Conservation (phyloP, 2,888 invertebrate genomes). For the Macrophya alboannulata region DNA sequence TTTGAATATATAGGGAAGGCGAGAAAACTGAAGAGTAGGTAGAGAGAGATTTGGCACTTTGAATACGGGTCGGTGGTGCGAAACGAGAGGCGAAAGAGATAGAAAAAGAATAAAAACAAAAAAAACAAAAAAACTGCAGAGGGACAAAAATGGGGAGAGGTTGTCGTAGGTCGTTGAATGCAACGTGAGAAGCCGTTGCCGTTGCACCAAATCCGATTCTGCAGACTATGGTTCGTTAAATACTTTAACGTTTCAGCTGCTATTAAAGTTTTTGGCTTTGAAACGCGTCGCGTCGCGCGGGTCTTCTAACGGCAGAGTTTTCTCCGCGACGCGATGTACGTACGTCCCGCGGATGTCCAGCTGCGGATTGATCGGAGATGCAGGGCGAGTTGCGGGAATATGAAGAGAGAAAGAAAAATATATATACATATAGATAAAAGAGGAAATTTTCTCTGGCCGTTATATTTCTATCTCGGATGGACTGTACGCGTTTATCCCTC, state of each 20-base stretch:
- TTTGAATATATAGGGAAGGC: background rate
- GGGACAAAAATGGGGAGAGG: constrained; percentile 29
- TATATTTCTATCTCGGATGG: background rate
- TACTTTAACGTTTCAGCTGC: constrained; percentile 12
- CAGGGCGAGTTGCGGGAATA: background rate
- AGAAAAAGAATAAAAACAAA: constrained; percentile 13
- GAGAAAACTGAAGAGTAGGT: background rate
- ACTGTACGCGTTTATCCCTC: background rate
- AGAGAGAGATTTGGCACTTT: background rate
- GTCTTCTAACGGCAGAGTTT: background rate
- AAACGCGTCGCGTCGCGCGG: background rate
- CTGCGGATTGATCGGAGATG: background rate
- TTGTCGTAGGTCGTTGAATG: constrained; percentile 50
- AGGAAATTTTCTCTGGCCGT: background rate
- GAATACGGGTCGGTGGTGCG: constrained; percentile 45
- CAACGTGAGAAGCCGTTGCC: constrained; percentile 42
- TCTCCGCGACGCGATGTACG: background rate
- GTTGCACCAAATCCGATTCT: constrained; percentile 35
- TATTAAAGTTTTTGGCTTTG: constrained; percentile 24
- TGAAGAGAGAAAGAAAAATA: background rate
- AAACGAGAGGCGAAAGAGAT: constrained; percentile 36
- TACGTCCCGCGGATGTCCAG: background rate
- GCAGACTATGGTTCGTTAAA: constrained; percentile 2
- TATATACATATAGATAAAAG: background rate
- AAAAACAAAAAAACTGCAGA: background rate